Evolutionary conservation across 1,140 invertebrate genomes (phyloP), one percentile per base, ranked within the genome.

Genomic region (Drosophila quadrilineata): DNA sequence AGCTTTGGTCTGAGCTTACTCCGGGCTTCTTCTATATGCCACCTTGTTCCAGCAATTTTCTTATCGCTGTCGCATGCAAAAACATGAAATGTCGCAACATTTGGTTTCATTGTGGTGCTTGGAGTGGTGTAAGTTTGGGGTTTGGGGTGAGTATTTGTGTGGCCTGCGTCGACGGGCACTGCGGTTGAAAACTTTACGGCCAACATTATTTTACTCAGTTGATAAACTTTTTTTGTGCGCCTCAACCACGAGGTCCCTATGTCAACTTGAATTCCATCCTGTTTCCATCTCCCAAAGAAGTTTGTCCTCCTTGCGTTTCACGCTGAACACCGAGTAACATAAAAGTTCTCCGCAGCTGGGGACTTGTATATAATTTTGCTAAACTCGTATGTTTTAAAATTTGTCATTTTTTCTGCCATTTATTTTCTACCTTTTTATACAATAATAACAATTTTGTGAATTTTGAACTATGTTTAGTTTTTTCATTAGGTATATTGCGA

Each of bases 121-220:
- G 28, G n/a, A 12, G n/a, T 33, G 36, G 0, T 12, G 8, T 31
- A 12, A 17, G 36, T 9, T n/a, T 3, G 4, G 33, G 48, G 21
- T 10, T 3, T 3, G 6, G 28, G 28, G 46, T 31, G 31, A 57
- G 52, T 64, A 19, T n/a, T 36, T 8, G 29, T 22, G 52, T 40
- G 10, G 35, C 26, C 49, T 38, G n/a, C 58, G 50, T 68, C 65
- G 74, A 73, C 56, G 73, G 77, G 59, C 77, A 77, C 57, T 82
- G 77, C 79, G 77, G 79, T 68, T 75, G 66, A 45, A 65, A 84
- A 84, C 79, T 84, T 84, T 84, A 75, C 62, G 79, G 79, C 74
- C 79, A 74, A 84, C 79, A 84, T 84, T 84, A 84, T 84, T 84
- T 84, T 79, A 70, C 79, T 85, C 79, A 85, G 79, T 84, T 84